These are phyloP conservation scores for Acestrorhynchus altus DNA, from an alignment of 2,797 vertebrate genomes.

Conservation along the genomic window DNA sequence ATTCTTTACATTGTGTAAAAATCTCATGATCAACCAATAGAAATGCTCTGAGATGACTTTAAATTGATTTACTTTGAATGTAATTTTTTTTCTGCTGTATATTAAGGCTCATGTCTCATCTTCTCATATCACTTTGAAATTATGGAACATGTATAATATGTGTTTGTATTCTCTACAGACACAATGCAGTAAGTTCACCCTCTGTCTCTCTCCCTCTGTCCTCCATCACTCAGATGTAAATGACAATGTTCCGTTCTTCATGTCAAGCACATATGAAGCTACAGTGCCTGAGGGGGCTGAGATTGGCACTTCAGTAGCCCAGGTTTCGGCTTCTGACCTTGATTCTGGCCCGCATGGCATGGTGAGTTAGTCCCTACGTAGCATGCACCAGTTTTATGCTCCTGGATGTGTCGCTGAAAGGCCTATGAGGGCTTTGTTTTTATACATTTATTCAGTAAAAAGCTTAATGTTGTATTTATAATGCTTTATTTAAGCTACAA, in stretches of 20 bases:
- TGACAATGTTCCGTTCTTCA: slow-evolving; percentile 91
- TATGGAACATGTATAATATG: slow-evolving; percentile 3
- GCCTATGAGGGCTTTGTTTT: neutral
- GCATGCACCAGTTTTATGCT: neutral
- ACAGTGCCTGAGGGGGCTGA: slow-evolving; percentile 86
- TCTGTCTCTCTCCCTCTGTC: neutral
- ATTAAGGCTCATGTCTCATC: too few species aligned
- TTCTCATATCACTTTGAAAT: neutral
- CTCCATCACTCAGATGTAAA: slow-evolving; percentile 82
- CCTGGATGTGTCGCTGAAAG: neutral
- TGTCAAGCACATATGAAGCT: slow-evolving; percentile 87
- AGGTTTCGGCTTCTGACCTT: slow-evolving; percentile 86
- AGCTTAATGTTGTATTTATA: neutral
- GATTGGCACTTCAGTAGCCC: slow-evolving; percentile 80
- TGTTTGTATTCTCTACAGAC: slow-evolving; percentile 8
- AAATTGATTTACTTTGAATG: too few species aligned
- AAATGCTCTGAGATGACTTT: too few species aligned
- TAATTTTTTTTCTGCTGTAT: too few species aligned
- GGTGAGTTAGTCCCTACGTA: slow-evolving; percentile 71
- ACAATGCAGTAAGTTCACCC: slow-evolving; percentile 1
- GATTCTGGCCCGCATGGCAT: slow-evolving; percentile 86
- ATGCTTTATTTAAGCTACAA: neutral
- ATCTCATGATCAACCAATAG: too few species aligned
- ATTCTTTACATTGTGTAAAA: too few species aligned
- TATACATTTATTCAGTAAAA: neutral